Base-by-base conservation (phyloP, 2,797 vertebrate species). In the Cossypha niveicapilla region DNA sequence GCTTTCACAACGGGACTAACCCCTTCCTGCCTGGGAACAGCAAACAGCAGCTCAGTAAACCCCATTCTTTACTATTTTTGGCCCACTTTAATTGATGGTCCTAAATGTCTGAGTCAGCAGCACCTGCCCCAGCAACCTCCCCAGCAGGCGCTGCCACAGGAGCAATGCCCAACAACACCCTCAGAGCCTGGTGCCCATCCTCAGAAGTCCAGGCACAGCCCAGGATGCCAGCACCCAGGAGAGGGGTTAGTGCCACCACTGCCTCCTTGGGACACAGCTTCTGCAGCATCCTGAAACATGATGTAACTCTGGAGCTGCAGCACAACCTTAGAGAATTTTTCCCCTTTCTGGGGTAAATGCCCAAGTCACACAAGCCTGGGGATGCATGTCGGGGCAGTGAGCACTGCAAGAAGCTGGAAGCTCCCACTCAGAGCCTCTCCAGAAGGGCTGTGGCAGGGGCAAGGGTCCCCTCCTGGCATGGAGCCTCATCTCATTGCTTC, bases 371-470 rank as follows among this genome's bases (percentile, higher is more conserved):
- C 56, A 24, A 58, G n/a, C 22, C 44, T 12, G 28, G 35, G 39
- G 15, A 44, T 1, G 1, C 2, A 2, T 0, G 0, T 2, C 0
- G 1, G 44, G 44, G 14, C 42, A 66, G 65, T 0, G 0, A 88
- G 44, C 6, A 1, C 5, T 39, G 74, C 39, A 57, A 78, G 50
- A 0, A 2, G 44, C 30, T 4, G 6, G 25, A 27, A 34, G 21
- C 25, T 39, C 5, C 5, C 2, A 4, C 27, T 28, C 39, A 32
- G 16, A 32, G 44, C 39, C 61, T 66, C 77, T 73, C 48, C 48
- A 78, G 27, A 93, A 63, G 42, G 16, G 39, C n/a, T 81, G 53
- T 3, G 2, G 11, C 14, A 13, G 56, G 25, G 44, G 21, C 23
- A 92, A 54, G 32, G 24, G 35, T 86, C 72, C 45, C 41, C 27